phyloP scores from a whole-genome alignment of 2,888 invertebrate species.

The Hermodice carunculata region DNA sequence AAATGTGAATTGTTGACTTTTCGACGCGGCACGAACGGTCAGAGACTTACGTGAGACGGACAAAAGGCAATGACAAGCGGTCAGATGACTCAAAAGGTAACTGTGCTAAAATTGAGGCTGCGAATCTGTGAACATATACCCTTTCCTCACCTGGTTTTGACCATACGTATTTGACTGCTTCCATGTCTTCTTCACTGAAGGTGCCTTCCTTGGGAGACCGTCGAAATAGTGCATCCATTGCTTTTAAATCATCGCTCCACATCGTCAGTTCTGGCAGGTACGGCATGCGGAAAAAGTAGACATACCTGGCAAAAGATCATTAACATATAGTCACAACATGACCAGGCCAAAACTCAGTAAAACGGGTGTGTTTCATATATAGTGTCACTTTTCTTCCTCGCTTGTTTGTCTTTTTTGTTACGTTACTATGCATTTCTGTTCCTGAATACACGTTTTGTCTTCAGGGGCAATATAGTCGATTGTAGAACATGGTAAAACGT shows the following conservation, averaged over 20 bases:
- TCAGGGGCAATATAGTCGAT: too few species aligned
- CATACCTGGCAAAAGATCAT: constrained; percentile 43
- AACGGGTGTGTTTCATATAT: too few species aligned
- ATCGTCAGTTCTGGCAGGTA: constrained; percentile 76
- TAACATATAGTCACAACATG: background rate
- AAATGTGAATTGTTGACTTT: too few species aligned
- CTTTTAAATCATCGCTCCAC: constrained; percentile 75
- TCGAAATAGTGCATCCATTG: constrained; percentile 73
- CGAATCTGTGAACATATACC: background rate
- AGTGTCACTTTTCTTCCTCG: too few species aligned
- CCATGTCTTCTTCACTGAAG: constrained; percentile 74
- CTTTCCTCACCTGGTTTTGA: constrained; percentile 74
- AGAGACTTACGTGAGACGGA: too few species aligned
- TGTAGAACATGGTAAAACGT: too few species aligned
- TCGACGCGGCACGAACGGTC: too few species aligned
- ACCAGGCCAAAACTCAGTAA: too few species aligned
- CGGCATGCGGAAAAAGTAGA: constrained; percentile 52
- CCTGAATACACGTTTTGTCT: too few species aligned
- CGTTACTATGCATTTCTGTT: too few species aligned
- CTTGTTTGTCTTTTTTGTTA: too few species aligned
- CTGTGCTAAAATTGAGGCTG: background rate
- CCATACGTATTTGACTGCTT: constrained; percentile 83
- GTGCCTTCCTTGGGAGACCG: constrained; percentile 42
- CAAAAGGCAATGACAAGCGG: background rate
- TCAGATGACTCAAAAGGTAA: background rate